Percentiles rank a stretch among this genome's conserved stretches.
Conservation (phyloP, 2,797 vertebrate species). For the Cacajao melanocephalus region DNA sequence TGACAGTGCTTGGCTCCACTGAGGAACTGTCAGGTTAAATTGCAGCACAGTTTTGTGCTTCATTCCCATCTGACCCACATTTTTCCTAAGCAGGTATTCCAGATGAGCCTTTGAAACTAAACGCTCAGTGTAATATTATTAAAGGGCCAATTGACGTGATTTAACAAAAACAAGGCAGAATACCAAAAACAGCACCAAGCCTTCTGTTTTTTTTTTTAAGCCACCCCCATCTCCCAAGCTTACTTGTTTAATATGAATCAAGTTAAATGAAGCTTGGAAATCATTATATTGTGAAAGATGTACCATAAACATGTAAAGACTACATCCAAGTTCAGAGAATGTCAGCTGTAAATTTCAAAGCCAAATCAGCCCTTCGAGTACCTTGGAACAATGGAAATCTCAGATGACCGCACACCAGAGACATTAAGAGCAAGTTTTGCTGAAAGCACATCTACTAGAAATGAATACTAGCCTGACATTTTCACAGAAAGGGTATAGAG, state of each 20-base stretch:
- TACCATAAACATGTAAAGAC: neutral
- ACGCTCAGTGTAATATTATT: neutral
- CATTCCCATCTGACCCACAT: neutral
- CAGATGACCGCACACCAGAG: constrained; percentile 25
- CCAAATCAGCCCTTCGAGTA: constrained; percentile 12
- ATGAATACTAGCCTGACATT: neutral
- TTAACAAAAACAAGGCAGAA: neutral
- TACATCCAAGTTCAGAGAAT: constrained; percentile 1
- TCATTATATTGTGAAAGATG: neutral
- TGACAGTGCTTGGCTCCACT: neutral
- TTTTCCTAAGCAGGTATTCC: neutral
- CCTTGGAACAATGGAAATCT: constrained; percentile 49
- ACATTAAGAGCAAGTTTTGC: neutral
- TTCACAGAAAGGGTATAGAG: neutral
- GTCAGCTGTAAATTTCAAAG: constrained; percentile 35
- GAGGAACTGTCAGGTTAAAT: neutral
- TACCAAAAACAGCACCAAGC: neutral
- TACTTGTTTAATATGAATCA: constrained; percentile 16
- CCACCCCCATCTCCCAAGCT: neutral
- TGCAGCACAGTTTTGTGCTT: neutral
- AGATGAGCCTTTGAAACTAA: neutral
- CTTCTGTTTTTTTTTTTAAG: neutral
- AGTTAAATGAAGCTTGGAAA: constrained; percentile 46
- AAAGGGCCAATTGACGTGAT: neutral
- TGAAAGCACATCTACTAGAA: constrained; percentile 8